Evolutionary conservation across 2,797 vertebrate species (phyloP).

Genomic region (Bufotes viridis): DNA sequence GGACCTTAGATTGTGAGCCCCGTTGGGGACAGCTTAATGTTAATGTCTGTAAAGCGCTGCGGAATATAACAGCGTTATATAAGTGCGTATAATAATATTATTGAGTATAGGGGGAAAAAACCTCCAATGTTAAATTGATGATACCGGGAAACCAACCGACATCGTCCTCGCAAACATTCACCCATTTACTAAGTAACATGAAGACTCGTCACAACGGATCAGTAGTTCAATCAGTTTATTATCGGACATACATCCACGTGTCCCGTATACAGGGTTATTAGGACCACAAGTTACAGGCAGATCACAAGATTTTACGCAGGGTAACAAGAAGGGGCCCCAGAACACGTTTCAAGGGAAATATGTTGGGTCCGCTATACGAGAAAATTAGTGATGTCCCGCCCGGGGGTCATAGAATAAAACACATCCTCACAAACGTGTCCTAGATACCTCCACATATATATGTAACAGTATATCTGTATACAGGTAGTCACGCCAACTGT

Average conservation of each 20-base stretch:
- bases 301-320: constrained; percentile 57
- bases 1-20: too few species aligned
- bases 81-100: too few species aligned
- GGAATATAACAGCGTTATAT: too few species aligned
- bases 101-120: too few species aligned
- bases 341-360: constrained; percentile 23
- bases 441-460: constrained; percentile 33
- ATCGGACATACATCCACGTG: constrained; percentile 51
- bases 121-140: too few species aligned
- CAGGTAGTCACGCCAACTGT: constrained; percentile 17
- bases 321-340: constrained; percentile 30
- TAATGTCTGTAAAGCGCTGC: too few species aligned
- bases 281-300: constrained; percentile 51
- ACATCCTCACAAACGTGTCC: constrained; percentile 33
- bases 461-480: constrained; percentile 23
- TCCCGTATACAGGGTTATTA: constrained; percentile 40
- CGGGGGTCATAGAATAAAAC: constrained; percentile 37
- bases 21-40: too few species aligned
- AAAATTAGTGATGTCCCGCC: constrained; percentile 24
- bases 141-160: neutral
- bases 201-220: constrained; percentile 3
- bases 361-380: constrained; percentile 25
- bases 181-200: neutral
- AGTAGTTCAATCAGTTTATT: constrained; percentile 58
- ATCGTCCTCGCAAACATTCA: neutral